Percentiles rank a stretch among this genome's conserved stretches.
phyloP scores from a whole-genome alignment of 2,113 vertebrate genomes.

The Phocoena sinus region DNA sequence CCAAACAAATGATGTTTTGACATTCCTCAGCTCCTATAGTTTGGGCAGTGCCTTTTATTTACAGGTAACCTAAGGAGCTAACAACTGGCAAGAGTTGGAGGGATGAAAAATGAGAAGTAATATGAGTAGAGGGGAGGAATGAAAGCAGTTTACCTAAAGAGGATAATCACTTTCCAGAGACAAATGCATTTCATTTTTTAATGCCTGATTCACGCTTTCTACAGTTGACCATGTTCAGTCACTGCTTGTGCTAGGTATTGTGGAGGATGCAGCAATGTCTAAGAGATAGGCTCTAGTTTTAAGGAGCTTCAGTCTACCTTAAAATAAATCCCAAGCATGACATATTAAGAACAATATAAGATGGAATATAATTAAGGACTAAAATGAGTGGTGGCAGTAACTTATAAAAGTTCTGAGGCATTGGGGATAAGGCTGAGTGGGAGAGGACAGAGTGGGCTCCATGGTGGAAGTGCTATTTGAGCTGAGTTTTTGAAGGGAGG shows the following conservation, averaged over 20 bases:
- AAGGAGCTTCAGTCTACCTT: background rate
- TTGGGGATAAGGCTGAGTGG: background rate
- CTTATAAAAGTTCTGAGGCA: background rate
- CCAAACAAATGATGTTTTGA: background rate
- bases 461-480: background rate
- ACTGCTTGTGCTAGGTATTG: background rate
- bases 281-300: background rate
- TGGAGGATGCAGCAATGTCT: background rate
- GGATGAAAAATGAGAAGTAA: constrained; percentile 2
- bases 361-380: background rate
- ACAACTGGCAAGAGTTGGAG: background rate
- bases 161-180: background rate
- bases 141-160: background rate
- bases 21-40: background rate
- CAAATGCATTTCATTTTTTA: background rate
- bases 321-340: background rate
- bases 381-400: background rate
- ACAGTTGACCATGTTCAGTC: background rate
- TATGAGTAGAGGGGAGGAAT: background rate
- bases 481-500: background rate
- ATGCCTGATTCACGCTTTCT: background rate
- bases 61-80: background rate
- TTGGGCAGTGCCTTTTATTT: constrained; percentile 3
- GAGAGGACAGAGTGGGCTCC: background rate
- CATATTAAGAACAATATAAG: background rate